Conservation (phyloP, 1,140 invertebrate species). For the Zaprionus gabonicus region DNA sequence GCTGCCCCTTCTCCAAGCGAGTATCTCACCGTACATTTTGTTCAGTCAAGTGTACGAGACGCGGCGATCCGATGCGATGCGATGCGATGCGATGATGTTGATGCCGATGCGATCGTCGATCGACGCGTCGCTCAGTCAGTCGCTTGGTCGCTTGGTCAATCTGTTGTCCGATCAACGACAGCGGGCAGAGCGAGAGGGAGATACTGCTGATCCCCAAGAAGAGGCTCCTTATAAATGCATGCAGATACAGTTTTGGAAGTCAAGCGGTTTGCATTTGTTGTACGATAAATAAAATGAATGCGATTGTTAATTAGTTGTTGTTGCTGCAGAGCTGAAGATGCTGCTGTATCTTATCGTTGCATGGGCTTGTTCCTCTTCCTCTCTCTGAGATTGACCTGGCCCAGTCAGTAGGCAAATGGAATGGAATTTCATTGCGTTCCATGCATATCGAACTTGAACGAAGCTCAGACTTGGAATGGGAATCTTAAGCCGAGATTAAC, state of each 20-base stretch:
- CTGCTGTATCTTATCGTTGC: conserved; percentile 66
- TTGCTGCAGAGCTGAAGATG: conserved; percentile 56
- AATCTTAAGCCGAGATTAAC: conserved; percentile 37
- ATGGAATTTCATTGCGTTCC: conserved; percentile 46
- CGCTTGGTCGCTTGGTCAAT: conserved; percentile 10
- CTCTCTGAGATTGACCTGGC: conserved; percentile 42
- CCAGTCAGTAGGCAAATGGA: conserved; percentile 57
- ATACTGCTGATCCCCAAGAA: conserved; percentile 15
- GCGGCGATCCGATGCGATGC: conserved; percentile 32
- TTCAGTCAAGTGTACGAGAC: conserved; percentile 76
- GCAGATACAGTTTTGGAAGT: conserved; percentile 82
- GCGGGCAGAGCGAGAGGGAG: conserved; percentile 10
- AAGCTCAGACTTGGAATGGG: conserved; percentile 13
- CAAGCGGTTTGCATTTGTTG: conserved; percentile 78
- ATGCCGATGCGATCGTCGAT: conserved; percentile 37
- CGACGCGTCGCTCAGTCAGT: conserved; percentile 26
- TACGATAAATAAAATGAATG: conserved; percentile 82
- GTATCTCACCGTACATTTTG: conserved; percentile 74
- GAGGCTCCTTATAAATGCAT: conserved; percentile 77
- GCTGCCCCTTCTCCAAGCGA: conserved; percentile 28
- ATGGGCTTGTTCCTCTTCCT: conserved; percentile 57
- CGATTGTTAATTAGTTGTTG: conserved; percentile 82
- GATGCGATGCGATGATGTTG: conserved; percentile 18
- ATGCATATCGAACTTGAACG: conserved; percentile 34
- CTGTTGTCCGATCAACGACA: conserved; percentile 10